phyloP scores from a whole-genome alignment of 2,113 vertebrate species.

The Lethenteron reissneri region DNA sequence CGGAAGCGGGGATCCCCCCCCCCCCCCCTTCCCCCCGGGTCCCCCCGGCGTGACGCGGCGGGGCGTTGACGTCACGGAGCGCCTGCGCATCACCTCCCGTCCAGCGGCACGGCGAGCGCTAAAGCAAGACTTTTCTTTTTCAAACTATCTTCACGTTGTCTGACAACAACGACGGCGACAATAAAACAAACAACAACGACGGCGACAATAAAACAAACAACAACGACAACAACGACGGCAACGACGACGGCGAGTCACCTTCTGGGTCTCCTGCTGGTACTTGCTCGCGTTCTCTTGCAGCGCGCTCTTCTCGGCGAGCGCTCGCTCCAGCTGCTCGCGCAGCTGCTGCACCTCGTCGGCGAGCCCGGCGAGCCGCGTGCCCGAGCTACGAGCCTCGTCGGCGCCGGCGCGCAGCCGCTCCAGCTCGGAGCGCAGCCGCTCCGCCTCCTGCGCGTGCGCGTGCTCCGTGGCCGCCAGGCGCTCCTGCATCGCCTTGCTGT shows the following conservation, averaged over 20 bases:
- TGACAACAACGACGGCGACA: background rate
- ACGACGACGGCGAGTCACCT: conserved; percentile 18
- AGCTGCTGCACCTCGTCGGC: conserved; percentile 66
- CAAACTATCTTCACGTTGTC: no score
- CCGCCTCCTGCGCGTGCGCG: conserved; percentile 37
- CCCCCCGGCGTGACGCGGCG: no score
- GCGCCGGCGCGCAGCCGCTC: conserved; percentile 45
- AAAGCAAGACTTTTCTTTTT: no score
- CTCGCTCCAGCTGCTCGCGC: conserved; percentile 45
- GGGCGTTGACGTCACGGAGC: no score
- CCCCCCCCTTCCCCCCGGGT: no score
- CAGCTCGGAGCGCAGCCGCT: conserved; percentile 46
- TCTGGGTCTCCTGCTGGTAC: conserved; percentile 65
- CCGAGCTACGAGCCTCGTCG: conserved; percentile 54
- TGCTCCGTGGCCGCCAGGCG: conserved; percentile 33
- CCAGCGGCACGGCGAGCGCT: no score
- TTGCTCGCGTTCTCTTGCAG: conserved; percentile 60
- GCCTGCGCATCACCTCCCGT: no score
- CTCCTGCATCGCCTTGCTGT: background rate
- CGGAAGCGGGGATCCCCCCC: no score
- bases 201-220: background rate
- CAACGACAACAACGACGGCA: background rate
- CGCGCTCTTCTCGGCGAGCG: conserved; percentile 58
- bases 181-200: background rate
- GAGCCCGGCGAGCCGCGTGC: conserved; percentile 37